Conservation (phyloP, 2,888 invertebrate genomes). For the Vannuccia rotundouncinata region DNA sequence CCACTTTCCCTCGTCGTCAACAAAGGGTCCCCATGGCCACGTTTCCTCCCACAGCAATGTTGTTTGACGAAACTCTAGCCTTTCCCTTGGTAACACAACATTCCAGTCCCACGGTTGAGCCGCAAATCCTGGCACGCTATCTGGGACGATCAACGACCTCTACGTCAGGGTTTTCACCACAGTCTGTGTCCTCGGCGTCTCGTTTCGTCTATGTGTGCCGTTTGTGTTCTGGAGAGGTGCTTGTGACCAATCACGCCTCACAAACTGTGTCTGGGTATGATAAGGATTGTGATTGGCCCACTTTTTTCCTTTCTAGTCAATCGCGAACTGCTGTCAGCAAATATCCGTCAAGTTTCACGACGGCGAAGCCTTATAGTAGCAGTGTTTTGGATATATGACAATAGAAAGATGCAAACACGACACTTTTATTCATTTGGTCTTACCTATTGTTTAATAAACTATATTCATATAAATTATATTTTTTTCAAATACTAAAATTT, state of each 20-base stretch:
- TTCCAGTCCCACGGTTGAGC: not conserved
- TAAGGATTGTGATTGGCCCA: no score
- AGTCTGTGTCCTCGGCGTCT: not conserved
- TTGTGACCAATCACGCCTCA: not conserved
- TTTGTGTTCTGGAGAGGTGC: not conserved
- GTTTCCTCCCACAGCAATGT: not conserved
- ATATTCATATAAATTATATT: no score
- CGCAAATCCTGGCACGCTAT: not conserved
- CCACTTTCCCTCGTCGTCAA: not conserved
- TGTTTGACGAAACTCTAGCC: not conserved
- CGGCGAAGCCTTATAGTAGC: not conserved
- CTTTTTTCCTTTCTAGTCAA: no score
- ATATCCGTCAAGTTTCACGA: slow-evolving; percentile 13
- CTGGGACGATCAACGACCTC: not conserved
- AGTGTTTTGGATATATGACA: slow-evolving; percentile 19
- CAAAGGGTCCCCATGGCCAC: not conserved
- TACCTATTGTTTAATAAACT: no score
- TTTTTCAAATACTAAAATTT: no score
- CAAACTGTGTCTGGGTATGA: not conserved
- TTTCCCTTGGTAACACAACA: not conserved
- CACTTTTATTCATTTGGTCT: no score
- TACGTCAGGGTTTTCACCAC: not conserved
- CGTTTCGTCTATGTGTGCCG: not conserved
- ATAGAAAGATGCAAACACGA: no score
- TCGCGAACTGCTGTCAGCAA: not conserved